A percentile compares a stretch with the other conserved stretches of the same genome.
These are phyloP conservation scores for Forbesichthys agassizii DNA, from an alignment of 2,113 vertebrate genomes.

Conservation along the genomic window DNA sequence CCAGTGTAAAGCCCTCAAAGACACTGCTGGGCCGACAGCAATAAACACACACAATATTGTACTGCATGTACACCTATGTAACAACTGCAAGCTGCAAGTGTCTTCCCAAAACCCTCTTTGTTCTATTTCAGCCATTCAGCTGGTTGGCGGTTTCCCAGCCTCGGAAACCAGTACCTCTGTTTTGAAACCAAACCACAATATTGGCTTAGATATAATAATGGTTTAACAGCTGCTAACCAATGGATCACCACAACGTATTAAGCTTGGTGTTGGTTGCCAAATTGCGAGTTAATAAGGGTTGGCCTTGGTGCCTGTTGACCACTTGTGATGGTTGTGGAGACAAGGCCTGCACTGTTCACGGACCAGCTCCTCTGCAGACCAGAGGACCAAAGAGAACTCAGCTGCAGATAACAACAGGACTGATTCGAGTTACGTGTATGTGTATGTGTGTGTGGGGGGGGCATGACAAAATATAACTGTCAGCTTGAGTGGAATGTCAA, in stretches of 20 bases:
- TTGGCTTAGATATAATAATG: background rate
- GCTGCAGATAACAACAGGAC: constrained; percentile 38
- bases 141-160: constrained; percentile 18
- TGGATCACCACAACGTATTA: constrained; percentile 22
- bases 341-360: constrained; percentile 47
- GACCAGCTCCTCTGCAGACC: background rate
- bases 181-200: constrained; percentile 14
- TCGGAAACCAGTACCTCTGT: constrained; percentile 30
- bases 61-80: background rate
- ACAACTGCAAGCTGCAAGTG: constrained; percentile 17
- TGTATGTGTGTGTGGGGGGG: constrained; percentile 4
- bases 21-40: constrained; percentile 11
- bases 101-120: constrained; percentile 26
- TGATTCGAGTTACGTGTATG: constrained; percentile 37
- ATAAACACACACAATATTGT: constrained; percentile 35
- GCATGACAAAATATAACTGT: no score
- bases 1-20: constrained; percentile 19
- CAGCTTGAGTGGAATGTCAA: no score
- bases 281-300: constrained; percentile 33
- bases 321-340: constrained; percentile 42
- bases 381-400: constrained; percentile 10
- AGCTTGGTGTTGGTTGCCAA: constrained; percentile 21
- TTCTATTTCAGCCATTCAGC: constrained; percentile 25
- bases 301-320: constrained; percentile 28
- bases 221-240: background rate